Base-by-base conservation (phyloP, 2,888 invertebrate species). In the Ceratothoa steindachneri region DNA sequence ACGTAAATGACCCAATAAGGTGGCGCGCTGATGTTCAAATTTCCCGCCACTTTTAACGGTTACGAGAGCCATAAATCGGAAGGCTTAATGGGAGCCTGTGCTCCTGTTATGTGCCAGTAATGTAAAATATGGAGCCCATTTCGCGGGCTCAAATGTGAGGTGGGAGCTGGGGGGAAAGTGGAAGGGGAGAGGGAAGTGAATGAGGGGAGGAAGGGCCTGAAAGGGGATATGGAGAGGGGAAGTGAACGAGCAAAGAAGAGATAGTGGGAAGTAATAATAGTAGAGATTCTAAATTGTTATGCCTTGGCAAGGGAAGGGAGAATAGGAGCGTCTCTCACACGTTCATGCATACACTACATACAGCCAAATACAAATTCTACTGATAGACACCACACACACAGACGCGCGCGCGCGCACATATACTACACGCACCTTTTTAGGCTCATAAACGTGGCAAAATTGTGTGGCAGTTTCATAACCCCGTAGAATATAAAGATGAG, bases 11-110 rank as follows among this genome's bases (percentile, higher is more conserved):
- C 72, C 77, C 78, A 78, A 78, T 78, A 78, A 78, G 78, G 75
- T 75, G 78, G 73, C 75, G 66, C 73, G 71, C 69, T 75, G 73
- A 78, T 75, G 78, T 78, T 78, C 78, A 78, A 78, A 78, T 78
- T 78, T 75, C 75, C 78, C 78, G 72, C 73, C 74, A 77, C 77
- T 78, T 78, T 78, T 78, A 78, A 78, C 78, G 75, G 78, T 78
- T 75, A 78, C 78, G 78, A 75, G 73, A 30, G 52, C 65, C 78
- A 75, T 78, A 78, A 78, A 78, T 78, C 75, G 68, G 69, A 68
- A 69, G 71, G 78, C 75, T 78, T n/a, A 78, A 78, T 75, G 78
- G 73, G 74, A 74, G 73, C 67, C 72, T 72, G 73, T 77, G 77
- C 74, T 74, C 74, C 77, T 75, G 73, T 77, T 75, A 77, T 77